Base-by-base conservation (phyloP, 1,140 invertebrate species). In the Ceratosolen solmsi region DNA sequence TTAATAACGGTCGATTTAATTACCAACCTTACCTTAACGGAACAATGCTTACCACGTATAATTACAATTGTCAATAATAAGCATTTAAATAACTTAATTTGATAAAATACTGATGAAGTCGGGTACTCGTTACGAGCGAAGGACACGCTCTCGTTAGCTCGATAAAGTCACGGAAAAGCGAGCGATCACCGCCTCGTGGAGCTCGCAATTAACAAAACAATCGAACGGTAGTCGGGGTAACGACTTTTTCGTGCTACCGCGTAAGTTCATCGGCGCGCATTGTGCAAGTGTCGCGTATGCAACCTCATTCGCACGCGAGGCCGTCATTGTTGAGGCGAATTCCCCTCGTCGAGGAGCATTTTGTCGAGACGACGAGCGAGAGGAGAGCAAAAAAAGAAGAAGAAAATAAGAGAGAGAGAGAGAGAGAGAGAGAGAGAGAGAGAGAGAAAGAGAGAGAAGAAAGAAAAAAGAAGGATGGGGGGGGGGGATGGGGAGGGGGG, bases 271-370 rank as follows among this genome's bases (percentile, higher is more conserved):
- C 49, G 33, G 4, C 13, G 17, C 13, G 27, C 0, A 27, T 75
- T 72, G 63, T 56, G 68, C 77, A 72, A 72, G 54, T 79, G 77
- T 79, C 77, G 33, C 38, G 22, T 49, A n/a, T 27, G 33, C 60
- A 79, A 71, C 77, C 49, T 72, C 77, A n/a, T 79, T 79, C 77
- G 25, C 77, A 79, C 68, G 33, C 51, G 77, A 30, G 65, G 15
- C 9, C 27, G 73, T n/a, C 20, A 41, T 41, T n/a, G 73, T 56
- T 11, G 46, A 56, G 15, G 20, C 17, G 25, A 56, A 38, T 60
- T 56, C 25, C 51, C 70, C 27, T 27, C 71, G n/a, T 30, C 17
- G 15, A 56, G 25, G 8, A 27, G 68, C n/a, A 70, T 41, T 54
- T 68, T 72, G 27, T 72, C 41, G 70, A 51, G n/a, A n/a, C 38